These are phyloP conservation scores for Ceratosolen fusciceps DNA, from an alignment of 1,140 invertebrate species.

Conservation along the genomic window DNA sequence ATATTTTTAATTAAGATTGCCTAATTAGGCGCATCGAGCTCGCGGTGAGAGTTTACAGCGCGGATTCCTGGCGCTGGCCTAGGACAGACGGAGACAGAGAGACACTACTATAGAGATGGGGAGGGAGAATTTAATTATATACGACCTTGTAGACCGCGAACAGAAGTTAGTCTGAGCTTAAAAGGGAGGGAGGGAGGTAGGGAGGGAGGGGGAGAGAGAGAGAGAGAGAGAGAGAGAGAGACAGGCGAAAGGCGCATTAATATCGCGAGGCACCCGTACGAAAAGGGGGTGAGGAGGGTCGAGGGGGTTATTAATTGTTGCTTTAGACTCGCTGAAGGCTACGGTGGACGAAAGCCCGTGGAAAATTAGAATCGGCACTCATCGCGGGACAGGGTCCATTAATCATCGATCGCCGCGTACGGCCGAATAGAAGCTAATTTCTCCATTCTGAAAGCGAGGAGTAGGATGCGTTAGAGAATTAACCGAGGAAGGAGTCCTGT, in stretches of 20 bases:
- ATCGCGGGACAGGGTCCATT: background rate
- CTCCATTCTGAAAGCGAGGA: background rate
- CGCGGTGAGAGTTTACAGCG: background rate
- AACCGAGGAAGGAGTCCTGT: background rate
- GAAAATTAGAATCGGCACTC: background rate
- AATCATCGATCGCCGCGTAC: background rate
- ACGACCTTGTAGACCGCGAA: no score
- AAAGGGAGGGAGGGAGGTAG: no score
- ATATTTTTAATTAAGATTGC: background rate
- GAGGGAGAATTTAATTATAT: no score
- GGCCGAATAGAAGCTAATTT: background rate
- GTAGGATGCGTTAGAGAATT: background rate
- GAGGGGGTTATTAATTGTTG: background rate
- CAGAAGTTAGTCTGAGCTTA: no score
- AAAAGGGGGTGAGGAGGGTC: no score
- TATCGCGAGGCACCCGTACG: background rate
- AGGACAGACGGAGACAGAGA: background rate
- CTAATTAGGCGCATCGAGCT: background rate
- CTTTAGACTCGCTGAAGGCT: background rate
- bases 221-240: no score
- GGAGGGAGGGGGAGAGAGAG: no score
- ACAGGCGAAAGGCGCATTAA: background rate
- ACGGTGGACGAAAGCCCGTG: background rate
- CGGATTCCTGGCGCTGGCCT: background rate
- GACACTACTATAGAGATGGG: background rate